These are phyloP conservation scores for Drosophila limbata DNA, from an alignment of 2,888 invertebrate species.

Conservation along the genomic window DNA sequence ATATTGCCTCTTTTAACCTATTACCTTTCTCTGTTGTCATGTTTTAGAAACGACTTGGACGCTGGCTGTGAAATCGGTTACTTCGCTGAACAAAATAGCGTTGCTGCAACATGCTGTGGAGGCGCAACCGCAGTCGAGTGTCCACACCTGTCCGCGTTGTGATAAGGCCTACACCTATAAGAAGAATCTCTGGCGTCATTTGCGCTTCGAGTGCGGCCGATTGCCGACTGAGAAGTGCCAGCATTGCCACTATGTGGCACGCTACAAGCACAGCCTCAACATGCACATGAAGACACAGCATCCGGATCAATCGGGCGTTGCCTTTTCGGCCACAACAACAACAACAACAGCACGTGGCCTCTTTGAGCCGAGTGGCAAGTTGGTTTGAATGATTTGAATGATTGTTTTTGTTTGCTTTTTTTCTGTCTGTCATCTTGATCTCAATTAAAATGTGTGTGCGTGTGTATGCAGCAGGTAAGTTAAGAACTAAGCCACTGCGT, in stretches of 20 bases:
- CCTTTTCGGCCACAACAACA: neutral
- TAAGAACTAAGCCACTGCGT: constrained; percentile 16
- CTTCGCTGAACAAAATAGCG: constrained; percentile 82
- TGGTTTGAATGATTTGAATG: constrained; percentile 19
- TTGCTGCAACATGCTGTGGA: constrained; percentile 55
- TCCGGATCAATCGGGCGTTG: constrained; percentile 55
- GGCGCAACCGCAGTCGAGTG: constrained; percentile 33
- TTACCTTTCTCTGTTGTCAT: constrained; percentile 59
- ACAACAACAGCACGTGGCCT: constrained; percentile 43
- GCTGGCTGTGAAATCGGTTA: constrained; percentile 84
- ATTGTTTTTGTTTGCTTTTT: neutral
- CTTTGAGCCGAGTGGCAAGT: constrained; percentile 48
- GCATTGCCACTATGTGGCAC: constrained; percentile 86
- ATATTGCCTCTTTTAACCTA: constrained; percentile 57
- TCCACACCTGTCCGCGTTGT: constrained; percentile 86
- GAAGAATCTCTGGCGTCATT: constrained; percentile 87
- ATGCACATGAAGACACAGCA: constrained; percentile 86
- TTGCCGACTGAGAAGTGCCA: constrained; percentile 87
- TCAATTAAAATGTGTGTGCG: constrained; percentile 33
- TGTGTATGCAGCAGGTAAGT: constrained; percentile 55
- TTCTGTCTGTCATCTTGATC: constrained; percentile 42
- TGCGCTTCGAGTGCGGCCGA: constrained; percentile 87
- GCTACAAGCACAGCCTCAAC: constrained; percentile 86
- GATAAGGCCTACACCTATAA: constrained; percentile 87
- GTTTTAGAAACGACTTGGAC: constrained; percentile 82